phyloP scores from a whole-genome alignment of 2,113 vertebrate species.

The Chauna torquata region DNA sequence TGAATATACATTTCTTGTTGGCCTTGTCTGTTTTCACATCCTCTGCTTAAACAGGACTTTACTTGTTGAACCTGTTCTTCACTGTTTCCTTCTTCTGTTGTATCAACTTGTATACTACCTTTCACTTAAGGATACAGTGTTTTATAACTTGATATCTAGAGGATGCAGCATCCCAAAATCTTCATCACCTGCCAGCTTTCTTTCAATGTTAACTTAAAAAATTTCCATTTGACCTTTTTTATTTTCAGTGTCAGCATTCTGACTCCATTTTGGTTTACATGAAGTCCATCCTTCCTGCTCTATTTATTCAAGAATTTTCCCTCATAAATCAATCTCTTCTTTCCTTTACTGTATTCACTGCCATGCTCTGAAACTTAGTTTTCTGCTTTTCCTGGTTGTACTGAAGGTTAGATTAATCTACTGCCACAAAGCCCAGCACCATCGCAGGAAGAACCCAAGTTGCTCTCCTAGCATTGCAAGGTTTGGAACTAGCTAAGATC shows the following conservation, averaged over 20 bases:
- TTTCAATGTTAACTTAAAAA: neutral
- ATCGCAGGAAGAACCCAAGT: neutral
- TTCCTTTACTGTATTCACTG: neutral
- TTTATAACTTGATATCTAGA: neutral
- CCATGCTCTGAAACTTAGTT: neutral
- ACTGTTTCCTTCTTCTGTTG: neutral
- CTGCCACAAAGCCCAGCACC: neutral
- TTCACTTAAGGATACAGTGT: neutral
- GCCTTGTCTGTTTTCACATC: neutral
- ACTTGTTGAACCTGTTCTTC: neutral
- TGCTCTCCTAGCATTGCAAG: neutral
- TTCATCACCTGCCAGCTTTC: neutral
- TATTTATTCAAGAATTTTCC: neutral
- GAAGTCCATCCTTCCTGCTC: constrained; percentile 12
- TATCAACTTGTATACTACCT: neutral
- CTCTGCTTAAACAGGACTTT: neutral
- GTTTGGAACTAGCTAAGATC: neutral
- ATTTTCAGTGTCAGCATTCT: neutral
- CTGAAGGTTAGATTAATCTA: neutral
- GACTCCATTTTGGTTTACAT: constrained; percentile 20
- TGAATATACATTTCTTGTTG: neutral
- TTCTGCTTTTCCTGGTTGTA: neutral
- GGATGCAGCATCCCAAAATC: neutral
- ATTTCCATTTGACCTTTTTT: neutral
- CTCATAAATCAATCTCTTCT: neutral